Percentiles rank a stretch among this genome's conserved stretches.
Evolutionary conservation across 2,797 vertebrate genomes (phyloP).

Genomic region (Dipus sagitta): DNA sequence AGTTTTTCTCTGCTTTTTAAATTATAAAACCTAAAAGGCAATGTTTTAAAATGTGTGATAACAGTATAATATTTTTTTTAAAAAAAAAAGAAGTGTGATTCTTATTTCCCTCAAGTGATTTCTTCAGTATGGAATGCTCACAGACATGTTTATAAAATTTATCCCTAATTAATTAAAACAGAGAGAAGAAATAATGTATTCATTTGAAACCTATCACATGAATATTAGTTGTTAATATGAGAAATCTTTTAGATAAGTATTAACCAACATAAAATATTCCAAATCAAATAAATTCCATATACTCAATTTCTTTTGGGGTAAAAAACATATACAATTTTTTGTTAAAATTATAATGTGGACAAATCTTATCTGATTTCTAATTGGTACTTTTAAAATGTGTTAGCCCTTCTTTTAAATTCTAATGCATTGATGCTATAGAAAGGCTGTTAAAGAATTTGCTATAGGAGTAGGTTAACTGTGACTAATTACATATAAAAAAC

Average conservation of each 20-base stretch:
- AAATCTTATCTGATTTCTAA: not conserved
- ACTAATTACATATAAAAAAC: constrained; percentile 3
- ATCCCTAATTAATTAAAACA: not conserved
- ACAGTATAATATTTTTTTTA: too few relatives aligned
- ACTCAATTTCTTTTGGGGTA: not conserved
- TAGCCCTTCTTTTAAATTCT: not conserved
- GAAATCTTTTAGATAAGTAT: constrained; percentile 19
- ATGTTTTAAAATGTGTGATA: not conserved
- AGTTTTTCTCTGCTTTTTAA: constrained; percentile 42
- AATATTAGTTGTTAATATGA: constrained; percentile 40
- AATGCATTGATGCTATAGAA: not conserved
- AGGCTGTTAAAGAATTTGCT: not conserved
- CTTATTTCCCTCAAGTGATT: constrained; percentile 11
- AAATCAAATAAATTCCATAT: not conserved
- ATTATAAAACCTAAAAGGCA: constrained; percentile 61
- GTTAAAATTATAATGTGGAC: not conserved
- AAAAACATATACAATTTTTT: not conserved
- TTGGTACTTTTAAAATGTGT: not conserved
- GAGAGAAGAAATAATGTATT: not conserved
- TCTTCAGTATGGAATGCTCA: constrained; percentile 37
- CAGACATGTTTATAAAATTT: not conserved
- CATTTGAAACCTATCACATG: not conserved
- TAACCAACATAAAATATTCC: constrained; percentile 5
- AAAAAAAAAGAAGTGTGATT: constrained; percentile 30
- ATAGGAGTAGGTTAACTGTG: not conserved